Evolutionary conservation across 2,113 vertebrate species (phyloP).

Genomic region (Columba livia): DNA sequence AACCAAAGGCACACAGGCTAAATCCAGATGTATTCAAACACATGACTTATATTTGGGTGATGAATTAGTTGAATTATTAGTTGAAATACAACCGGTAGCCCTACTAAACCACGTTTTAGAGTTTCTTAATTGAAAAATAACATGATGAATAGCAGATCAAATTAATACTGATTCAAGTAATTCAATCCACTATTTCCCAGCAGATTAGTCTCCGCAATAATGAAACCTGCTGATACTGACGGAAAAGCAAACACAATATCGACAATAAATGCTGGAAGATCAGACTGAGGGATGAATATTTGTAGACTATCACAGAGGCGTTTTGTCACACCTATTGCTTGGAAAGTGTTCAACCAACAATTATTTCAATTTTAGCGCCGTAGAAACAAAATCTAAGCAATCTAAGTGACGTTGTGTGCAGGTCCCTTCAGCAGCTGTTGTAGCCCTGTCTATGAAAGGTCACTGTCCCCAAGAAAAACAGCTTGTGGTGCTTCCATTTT

Average conservation of each 20-base stretch:
- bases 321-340: neutral
- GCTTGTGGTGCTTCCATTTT: neutral
- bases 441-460: fast-evolving
- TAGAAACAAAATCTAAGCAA: neutral
- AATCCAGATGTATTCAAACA: neutral
- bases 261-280: neutral
- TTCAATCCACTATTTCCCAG: neutral
- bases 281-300: neutral
- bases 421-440: neutral
- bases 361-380: neutral
- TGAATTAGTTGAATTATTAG: neutral
- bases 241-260: neutral
- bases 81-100: neutral
- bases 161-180: neutral
- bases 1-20: neutral
- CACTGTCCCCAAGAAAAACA: neutral
- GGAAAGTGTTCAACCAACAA: neutral
- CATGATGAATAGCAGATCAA: neutral
- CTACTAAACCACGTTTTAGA: neutral
- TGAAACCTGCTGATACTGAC: neutral
- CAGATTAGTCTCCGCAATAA: neutral
- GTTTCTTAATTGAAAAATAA: neutral
- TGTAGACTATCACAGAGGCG: neutral
- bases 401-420: fast-evolving
- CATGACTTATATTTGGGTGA: neutral